phyloP scores from a whole-genome alignment of 1,140 invertebrate genomes.

The Euschistus heros region DNA sequence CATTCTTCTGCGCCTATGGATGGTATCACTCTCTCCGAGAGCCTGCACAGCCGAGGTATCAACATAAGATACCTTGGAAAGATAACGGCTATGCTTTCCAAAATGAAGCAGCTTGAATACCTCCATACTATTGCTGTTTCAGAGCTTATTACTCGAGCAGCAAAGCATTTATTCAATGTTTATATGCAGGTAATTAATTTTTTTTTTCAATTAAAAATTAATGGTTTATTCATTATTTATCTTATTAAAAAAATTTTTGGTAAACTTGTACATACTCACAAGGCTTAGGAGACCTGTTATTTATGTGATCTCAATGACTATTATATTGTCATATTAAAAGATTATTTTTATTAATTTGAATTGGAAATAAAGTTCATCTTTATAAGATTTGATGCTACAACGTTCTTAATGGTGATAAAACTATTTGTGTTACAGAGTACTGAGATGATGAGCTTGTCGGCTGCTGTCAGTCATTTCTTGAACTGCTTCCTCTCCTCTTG shows the following conservation, averaged over 20 bases:
- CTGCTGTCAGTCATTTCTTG: conserved; percentile 86
- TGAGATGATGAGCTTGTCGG: conserved; percentile 78
- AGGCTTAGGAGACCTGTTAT: too few relatives aligned
- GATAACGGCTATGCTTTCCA: conserved; percentile 63
- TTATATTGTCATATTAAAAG: too few relatives aligned
- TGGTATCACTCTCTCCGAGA: conserved; percentile 84
- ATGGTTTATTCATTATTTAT: not conserved
- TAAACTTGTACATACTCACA: too few relatives aligned
- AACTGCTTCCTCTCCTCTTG: conserved; percentile 84
- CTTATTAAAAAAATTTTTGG: not conserved
- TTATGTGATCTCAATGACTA: too few relatives aligned
- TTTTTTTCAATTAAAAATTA: not conserved
- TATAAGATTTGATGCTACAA: not conserved
- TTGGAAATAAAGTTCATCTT: too few relatives aligned
- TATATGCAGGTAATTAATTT: conserved; percentile 64
- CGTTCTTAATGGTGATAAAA: not conserved
- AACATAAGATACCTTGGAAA: conserved; percentile 94
- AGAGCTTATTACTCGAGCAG: conserved; percentile 75
- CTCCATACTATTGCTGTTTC: conserved; percentile 74
- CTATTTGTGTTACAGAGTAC: conserved; percentile 44
- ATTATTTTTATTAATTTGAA: too few relatives aligned
- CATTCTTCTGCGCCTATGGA: conserved; percentile 90
- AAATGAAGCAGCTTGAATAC: conserved; percentile 74
- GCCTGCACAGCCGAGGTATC: conserved; percentile 87
- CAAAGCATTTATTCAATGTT: conserved; percentile 86